These are phyloP conservation scores for Archips crataeganus DNA, from an alignment of 2,888 invertebrate genomes.

Conservation along the genomic window DNA sequence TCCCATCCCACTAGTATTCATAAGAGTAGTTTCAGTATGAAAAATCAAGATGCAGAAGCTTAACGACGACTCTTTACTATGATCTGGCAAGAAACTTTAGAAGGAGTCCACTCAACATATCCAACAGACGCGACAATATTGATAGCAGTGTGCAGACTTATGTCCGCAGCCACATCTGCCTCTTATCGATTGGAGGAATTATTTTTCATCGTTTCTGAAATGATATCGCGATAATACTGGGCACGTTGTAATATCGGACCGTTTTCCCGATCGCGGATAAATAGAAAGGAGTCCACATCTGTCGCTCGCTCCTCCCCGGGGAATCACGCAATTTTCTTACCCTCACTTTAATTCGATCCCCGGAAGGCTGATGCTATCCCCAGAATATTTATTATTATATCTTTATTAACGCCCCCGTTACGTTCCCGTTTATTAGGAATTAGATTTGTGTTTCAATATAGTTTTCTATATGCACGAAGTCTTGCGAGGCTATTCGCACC, in stretches of 20 bases:
- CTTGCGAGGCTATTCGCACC: slow-evolving; percentile 62
- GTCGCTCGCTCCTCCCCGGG: slow-evolving; percentile 77
- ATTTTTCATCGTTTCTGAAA: slow-evolving; percentile 49
- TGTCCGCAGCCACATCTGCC: slow-evolving; percentile 53
- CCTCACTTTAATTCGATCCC: slow-evolving; percentile 83
- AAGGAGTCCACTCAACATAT: not conserved
- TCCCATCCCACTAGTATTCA: not conserved
- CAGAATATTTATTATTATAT: slow-evolving; percentile 83
- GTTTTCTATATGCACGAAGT: slow-evolving; percentile 62
- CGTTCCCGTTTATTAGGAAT: slow-evolving; percentile 72
- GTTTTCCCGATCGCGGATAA: slow-evolving; percentile 78
- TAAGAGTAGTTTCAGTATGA: not conserved
- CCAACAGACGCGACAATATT: not conserved
- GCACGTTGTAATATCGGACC: slow-evolving; percentile 60
- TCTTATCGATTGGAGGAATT: slow-evolving; percentile 45
- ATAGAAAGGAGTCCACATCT: slow-evolving; percentile 79
- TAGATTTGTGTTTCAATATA: slow-evolving; percentile 73
- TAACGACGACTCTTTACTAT: not conserved
- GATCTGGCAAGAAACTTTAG: not conserved
- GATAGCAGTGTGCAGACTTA: slow-evolving; percentile 12
- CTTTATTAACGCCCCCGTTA: slow-evolving; percentile 79
- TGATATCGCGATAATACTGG: slow-evolving; percentile 51
- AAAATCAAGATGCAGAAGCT: not conserved
- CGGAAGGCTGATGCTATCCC: slow-evolving; percentile 73
- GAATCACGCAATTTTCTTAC: slow-evolving; percentile 82